Base-by-base conservation (phyloP, 2,797 vertebrate genomes). In the Pelodytes ibericus region DNA sequence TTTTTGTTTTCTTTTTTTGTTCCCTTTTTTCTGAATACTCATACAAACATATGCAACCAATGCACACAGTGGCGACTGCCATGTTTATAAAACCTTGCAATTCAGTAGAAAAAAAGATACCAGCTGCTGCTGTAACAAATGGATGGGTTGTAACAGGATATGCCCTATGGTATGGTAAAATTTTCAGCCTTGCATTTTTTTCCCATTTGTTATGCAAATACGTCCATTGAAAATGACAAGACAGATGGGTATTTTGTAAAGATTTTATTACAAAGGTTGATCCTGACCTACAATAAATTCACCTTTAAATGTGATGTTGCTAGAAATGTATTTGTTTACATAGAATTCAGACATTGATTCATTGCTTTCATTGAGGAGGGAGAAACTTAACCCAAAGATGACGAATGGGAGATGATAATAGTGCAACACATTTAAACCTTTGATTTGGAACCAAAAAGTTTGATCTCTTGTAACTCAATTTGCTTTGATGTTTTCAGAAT, bases 291-390 rank as follows among this genome's bases (percentile, higher is more conserved):
- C 63, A 47, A 65, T 18, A 47, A 59, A 65, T 66, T 65, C 51
- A 65, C 24, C 49, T 64, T 57, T 66, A 65, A 29, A 66, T 58
- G 62, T 66, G 53, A 65, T 58, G 20, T 74, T 65, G 25, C 51
- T 30, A 65, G 62, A 25, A 58, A 66, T 66, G 18, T 58, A 47
- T 74, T 30, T 66, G 33, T 47, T 67, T 66, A 49, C 51, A 44
- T 36, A 65, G 33, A 58, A 66, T 59, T 24, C 13, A 66, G 72
- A 47, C 51, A 66, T 57, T 74, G 61, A 74, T 66, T 66, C 33
- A 74, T 74, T 47, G 27, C 33, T 74, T 47, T 47, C 59, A 74
- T 47, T 53, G 47, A 13, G n/a, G n/a, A 33, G 6, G n/a, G 24
- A 57, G 11, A 25, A 59, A 10, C 20, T 20, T 8, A 67, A 65